These are phyloP conservation scores for Polietes domitor DNA, from an alignment of 2,888 invertebrate genomes.

Conservation along the genomic window DNA sequence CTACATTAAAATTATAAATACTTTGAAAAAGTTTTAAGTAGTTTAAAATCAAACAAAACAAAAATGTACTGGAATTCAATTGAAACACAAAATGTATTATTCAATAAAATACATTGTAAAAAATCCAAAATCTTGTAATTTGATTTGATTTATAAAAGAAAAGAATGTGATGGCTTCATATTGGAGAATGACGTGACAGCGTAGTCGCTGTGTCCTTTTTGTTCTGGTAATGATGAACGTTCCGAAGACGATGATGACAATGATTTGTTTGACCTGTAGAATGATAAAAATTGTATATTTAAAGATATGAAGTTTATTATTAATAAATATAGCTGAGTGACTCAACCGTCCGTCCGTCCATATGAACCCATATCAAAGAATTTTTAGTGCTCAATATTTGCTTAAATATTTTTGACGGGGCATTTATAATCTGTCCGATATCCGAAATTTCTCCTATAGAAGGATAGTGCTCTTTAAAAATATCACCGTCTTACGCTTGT, in stretches of 20 bases:
- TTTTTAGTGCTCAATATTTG: too few relatives aligned
- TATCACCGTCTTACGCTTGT: too few relatives aligned
- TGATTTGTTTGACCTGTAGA: background rate
- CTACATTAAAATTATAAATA: slow-evolving; percentile 47
- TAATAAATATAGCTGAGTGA: too few relatives aligned
- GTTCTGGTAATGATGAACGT: slow-evolving; percentile 7
- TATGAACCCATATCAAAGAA: too few relatives aligned
- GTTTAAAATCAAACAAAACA: slow-evolving; percentile 46
- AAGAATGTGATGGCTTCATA: slow-evolving; percentile 33
- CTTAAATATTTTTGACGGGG: too few relatives aligned
- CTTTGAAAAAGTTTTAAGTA: slow-evolving; percentile 61
- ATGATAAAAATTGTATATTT: too few relatives aligned
- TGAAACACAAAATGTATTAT: slow-evolving; percentile 47
- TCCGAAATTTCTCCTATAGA: too few relatives aligned
- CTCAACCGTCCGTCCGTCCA: too few relatives aligned
- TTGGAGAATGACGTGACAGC: slow-evolving; percentile 54
- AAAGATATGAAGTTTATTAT: too few relatives aligned
- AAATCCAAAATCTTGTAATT: slow-evolving; percentile 6
- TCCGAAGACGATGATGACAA: background rate
- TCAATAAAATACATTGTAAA: slow-evolving; percentile 45
- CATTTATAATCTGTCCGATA: too few relatives aligned
- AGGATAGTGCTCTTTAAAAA: too few relatives aligned
- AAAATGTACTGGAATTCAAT: slow-evolving; percentile 25
- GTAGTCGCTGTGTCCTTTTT: background rate
- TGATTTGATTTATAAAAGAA: slow-evolving; percentile 41